phyloP scores from a whole-genome alignment of 64 coral and sea anemone genomes.

The Montipora foliosa region DNA sequence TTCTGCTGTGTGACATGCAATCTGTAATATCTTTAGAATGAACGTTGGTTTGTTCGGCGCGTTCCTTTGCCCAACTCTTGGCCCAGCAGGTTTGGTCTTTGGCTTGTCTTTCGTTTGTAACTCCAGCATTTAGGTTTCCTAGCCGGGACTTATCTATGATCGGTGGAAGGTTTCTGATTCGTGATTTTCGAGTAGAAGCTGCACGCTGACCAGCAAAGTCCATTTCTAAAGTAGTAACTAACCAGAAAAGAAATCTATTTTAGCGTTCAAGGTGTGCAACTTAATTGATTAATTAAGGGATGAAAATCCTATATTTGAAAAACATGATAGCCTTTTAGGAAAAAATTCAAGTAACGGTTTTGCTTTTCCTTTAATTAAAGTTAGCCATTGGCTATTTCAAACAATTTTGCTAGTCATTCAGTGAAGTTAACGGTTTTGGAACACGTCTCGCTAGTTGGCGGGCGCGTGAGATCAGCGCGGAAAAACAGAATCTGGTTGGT shows the following conservation, averaged over 20 bases:
- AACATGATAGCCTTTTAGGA: not conserved
- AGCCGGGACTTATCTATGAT: constrained; percentile 39
- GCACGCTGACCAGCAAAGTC: constrained; percentile 11
- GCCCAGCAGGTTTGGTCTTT: constrained; percentile 64
- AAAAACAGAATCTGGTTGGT: not conserved
- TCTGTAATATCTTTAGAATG: constrained; percentile 21
- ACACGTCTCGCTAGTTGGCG: too few relatives aligned
- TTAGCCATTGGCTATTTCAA: not conserved
- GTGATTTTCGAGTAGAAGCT: constrained; percentile 27
- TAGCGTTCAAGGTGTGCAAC: not conserved
- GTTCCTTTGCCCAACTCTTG: constrained; percentile 77
- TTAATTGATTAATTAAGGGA: not conserved
- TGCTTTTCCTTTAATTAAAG: not conserved
- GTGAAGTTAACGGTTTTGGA: not conserved
- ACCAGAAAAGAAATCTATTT: not conserved
- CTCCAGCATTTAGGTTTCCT: not conserved
- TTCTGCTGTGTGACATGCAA: not conserved
- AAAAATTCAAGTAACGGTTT: not conserved
- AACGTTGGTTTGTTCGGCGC: constrained; percentile 72
- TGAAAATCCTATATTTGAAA: not conserved
- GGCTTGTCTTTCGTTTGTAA: constrained; percentile 9
- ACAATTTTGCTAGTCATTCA: not conserved
- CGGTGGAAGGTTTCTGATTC: constrained; percentile 49
- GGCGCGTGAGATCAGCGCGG: not conserved
- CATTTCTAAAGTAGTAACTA: constrained; percentile 80